phyloP scores from a whole-genome alignment of 2,797 vertebrate species.

The Phalanger gymnotis region DNA sequence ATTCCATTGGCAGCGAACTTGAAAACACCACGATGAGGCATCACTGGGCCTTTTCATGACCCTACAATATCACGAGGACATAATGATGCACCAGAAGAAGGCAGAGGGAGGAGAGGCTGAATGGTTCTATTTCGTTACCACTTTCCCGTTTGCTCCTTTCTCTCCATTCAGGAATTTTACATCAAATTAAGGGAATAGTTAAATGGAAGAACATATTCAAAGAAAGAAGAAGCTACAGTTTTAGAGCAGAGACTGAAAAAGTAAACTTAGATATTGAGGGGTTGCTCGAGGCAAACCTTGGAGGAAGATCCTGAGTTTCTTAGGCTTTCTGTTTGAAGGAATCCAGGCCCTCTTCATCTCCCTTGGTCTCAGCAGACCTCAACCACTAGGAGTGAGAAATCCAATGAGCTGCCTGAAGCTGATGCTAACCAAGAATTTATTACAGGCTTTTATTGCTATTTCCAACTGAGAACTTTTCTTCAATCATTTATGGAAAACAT shows the following conservation, averaged over 20 bases:
- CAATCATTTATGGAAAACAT: constrained; percentile 84
- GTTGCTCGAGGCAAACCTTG: not conserved
- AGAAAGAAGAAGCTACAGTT: not conserved
- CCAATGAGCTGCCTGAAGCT: constrained; percentile 12
- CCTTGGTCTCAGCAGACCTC: not conserved
- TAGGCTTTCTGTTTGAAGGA: not conserved
- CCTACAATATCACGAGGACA: not conserved
- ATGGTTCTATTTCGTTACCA: not conserved
- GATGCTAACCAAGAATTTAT: constrained; percentile 78
- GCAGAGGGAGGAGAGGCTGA: not conserved
- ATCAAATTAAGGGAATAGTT: not conserved
- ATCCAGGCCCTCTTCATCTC: not conserved
- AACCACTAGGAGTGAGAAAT: not conserved
- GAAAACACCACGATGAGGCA: not conserved
- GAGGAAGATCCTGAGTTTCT: rapidly evolving
- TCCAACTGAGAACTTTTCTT: constrained; percentile 83
- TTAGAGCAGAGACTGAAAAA: not conserved
- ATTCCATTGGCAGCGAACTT: not conserved
- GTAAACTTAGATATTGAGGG: not conserved
- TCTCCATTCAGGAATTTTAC: not conserved
- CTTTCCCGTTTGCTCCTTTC: not conserved
- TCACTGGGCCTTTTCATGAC: not conserved
- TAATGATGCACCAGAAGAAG: not conserved
- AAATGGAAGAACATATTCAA: not conserved
- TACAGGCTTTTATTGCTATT: constrained; percentile 78